Evolutionary conservation across 1,140 invertebrate species (phyloP), one percentile per base, ranked within the genome.

Genomic region (Apis cerana): DNA sequence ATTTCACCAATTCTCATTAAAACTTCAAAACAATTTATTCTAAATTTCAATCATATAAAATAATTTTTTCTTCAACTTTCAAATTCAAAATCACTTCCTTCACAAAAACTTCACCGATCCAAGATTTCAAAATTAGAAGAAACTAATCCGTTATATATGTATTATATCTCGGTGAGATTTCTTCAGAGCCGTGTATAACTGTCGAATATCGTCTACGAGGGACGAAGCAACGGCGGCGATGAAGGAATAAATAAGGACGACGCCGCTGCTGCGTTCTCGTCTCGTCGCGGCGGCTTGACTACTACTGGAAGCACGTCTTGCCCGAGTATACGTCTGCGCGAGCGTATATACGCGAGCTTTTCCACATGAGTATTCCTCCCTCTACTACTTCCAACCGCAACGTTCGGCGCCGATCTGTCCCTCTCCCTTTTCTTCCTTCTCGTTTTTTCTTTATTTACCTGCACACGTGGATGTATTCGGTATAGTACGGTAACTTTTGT

Each of bases 271-370:
- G 58, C 75, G 54, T 78, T 75, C 43, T 72, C 54, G 83, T 87
- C 74, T 62, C 71, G 71, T 81, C 67, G 71, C 75, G 65, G 75
- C 79, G 61, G 83, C 70, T 79, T 64, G 58, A 56, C 48, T 75
- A 84, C 86, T 80, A 84, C 83, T 88, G 71, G 67, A 65, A 75
- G 59, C 13, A 50, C 67, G 56, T 23, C 75, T 19, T 21, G 48
- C 33, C 52, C 33, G 33, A 54, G 43, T 17, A 21, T 54, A 58
- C 33, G 52, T 62, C 54, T 59, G 62, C 72, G 62, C 67, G 50
- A 54, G 52, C 23, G 23, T 54, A 58, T 43, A 71, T 79, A 54
- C 75, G 59, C 52, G 23, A 75, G 85, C 75, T 70, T 71, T 83
- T 77, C 74, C 56, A 62, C 54, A 50, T 78, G 48, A 27, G 27